phyloP scores from a whole-genome alignment of 2,888 invertebrate species.

The Diplolepis rosae region DNA sequence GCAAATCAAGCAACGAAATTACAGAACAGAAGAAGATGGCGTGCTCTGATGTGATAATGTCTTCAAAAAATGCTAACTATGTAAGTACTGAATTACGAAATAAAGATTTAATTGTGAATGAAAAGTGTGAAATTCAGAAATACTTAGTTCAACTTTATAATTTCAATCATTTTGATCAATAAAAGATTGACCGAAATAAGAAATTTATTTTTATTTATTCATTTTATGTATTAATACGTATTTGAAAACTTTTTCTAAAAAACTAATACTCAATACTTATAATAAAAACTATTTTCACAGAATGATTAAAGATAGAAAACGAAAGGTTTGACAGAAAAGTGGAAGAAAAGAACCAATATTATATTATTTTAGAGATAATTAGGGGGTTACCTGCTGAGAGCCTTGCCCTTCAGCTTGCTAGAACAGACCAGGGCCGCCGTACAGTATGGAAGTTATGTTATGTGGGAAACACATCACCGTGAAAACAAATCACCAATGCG shows the following conservation, averaged over 20 bases:
- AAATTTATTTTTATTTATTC: too few relatives aligned
- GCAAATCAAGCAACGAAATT: constrained; percentile 48
- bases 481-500: constrained; percentile 58
- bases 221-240: not conserved
- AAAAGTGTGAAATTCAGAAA: not conserved
- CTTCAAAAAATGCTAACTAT: not conserved
- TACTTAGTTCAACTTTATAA: too few relatives aligned
- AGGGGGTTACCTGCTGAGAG: constrained; percentile 85
- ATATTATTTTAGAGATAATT: constrained; percentile 67
- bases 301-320: constrained; percentile 38
- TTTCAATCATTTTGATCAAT: too few relatives aligned
- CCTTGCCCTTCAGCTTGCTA: constrained; percentile 89
- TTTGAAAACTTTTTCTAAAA: not conserved
- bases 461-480: constrained; percentile 67
- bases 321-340: constrained; percentile 15
- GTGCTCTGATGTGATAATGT: constrained; percentile 43
- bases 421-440: constrained; percentile 75
- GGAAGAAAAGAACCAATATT: not conserved
- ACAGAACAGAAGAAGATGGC: constrained; percentile 49
- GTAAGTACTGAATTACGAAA: not conserved
- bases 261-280: not conserved
- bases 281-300: not conserved
- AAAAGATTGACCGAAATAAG: too few relatives aligned
- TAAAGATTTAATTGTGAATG: not conserved
- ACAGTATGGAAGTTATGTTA: constrained; percentile 60